phyloP scores from a whole-genome alignment of 1,140 invertebrate species.

The Bombus confusus region DNA sequence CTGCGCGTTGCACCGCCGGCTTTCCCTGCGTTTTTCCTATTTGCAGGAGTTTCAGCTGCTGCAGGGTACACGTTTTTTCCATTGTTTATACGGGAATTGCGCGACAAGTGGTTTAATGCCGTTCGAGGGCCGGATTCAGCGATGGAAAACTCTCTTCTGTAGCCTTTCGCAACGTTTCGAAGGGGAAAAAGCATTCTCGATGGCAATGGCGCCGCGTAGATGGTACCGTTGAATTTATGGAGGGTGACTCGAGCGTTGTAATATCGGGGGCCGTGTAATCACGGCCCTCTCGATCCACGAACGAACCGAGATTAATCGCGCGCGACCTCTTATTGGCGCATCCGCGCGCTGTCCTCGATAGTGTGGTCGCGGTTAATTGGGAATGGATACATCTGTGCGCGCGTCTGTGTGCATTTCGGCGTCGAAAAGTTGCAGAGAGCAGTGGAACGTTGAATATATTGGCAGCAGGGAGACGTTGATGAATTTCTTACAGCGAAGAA shows the following conservation, averaged over 20 bases:
- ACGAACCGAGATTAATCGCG: constrained; percentile 34
- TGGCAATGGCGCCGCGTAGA: constrained; percentile 5
- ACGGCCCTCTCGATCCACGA: constrained; percentile 21
- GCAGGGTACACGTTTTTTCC: constrained; percentile 18
- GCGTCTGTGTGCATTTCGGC: background rate
- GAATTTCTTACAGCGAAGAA: background rate
- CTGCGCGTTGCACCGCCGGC: too few relatives aligned
- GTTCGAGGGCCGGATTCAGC: constrained; percentile 22
- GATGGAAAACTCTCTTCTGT: background rate
- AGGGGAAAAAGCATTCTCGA: background rate
- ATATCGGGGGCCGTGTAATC: constrained; percentile 33
- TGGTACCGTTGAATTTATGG: constrained; percentile 23
- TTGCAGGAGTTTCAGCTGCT: background rate
- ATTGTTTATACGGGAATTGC: constrained; percentile 35
- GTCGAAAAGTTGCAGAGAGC: background rate
- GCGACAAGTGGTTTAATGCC: constrained; percentile 23
- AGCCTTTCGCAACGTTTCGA: background rate
- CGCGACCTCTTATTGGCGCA: constrained; percentile 28
- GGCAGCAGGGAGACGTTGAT: background rate
- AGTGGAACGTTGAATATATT: background rate
- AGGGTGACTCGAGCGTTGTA: constrained; percentile 29
- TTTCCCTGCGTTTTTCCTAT: background rate
- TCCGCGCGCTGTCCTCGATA: background rate
- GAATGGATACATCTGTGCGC: background rate
- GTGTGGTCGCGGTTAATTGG: background rate